Conservation (phyloP, 2,888 invertebrate species). For the Lasioglossum malachurum region DNA sequence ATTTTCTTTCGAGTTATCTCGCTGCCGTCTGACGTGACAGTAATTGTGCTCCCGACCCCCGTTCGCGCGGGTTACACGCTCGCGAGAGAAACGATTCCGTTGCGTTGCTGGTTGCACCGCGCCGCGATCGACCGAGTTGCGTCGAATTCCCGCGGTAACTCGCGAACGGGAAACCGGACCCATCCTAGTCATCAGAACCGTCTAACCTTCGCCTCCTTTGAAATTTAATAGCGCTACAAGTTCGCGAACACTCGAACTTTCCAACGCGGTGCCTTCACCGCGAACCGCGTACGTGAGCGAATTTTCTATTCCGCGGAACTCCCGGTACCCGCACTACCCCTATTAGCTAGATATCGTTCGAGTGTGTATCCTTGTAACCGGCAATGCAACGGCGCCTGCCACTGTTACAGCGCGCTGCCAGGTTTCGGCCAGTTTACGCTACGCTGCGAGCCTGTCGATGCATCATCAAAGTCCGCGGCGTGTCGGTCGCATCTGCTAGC, state of each 20-base stretch:
- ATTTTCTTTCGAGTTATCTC: conserved; percentile 65
- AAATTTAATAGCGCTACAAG: not conserved
- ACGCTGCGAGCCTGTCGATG: conserved; percentile 34
- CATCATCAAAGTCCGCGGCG: conserved; percentile 38
- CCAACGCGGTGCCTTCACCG: not conserved
- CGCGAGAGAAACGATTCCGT: not conserved
- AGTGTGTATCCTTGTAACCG: not conserved
- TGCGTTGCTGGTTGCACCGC: not conserved
- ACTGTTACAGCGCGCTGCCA: not conserved
- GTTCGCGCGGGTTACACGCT: conserved; percentile 16
- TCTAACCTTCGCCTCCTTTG: not conserved
- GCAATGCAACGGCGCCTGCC: not conserved
- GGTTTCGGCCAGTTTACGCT: not conserved
- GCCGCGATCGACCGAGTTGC: conserved; percentile 22
- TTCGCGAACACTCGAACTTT: not conserved
- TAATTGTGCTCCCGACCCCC: conserved; percentile 52
- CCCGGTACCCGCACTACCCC: not conserved
- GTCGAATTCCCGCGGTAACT: not conserved
- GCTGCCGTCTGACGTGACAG: conserved; percentile 55
- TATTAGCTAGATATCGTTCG: not conserved
- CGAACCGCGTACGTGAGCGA: not conserved
- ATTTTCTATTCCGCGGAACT: not conserved
- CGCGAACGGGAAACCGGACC: not conserved
- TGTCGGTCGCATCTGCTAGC: conserved; percentile 19
- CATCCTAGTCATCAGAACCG: not conserved